phyloP scores from a whole-genome alignment of 2,797 vertebrate genomes.

The Pygocentrus nattereri region DNA sequence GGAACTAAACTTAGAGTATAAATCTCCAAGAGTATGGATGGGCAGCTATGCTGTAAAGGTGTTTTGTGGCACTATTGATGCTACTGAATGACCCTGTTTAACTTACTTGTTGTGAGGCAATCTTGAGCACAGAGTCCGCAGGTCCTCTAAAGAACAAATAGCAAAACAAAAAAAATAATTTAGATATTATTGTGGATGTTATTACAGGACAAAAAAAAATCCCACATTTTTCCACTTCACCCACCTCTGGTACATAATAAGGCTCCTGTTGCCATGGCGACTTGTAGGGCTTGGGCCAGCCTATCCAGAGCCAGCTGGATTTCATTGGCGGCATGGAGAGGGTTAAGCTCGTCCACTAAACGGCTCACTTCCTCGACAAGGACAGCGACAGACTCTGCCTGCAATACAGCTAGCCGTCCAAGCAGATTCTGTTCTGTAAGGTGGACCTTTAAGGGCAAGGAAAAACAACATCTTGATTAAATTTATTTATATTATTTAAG shows the following conservation, averaged over 20 bases:
- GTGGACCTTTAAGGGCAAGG: conserved; percentile 78
- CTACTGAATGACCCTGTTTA: not conserved
- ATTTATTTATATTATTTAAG: not conserved
- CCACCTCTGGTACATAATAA: conserved; percentile 93
- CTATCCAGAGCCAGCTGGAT: conserved; percentile 92
- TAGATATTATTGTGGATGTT: not conserved
- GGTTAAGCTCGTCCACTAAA: conserved; percentile 87
- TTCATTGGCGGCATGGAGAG: conserved; percentile 83
- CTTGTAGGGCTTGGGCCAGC: conserved; percentile 93
- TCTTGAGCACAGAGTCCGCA: conserved; percentile 79
- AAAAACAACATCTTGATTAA: not conserved
- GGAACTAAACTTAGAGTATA: no score
- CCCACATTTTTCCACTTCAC: conserved; percentile 48
- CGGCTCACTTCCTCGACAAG: conserved; percentile 89
- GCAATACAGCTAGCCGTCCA: conserved; percentile 89
- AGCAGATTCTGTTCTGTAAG: conserved; percentile 93
- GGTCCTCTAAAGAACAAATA: conserved; percentile 71
- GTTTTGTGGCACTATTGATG: no score
- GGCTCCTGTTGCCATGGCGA: conserved; percentile 93
- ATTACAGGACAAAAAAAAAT: not conserved
- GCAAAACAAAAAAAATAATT: conserved; percentile 9
- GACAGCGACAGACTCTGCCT: conserved; percentile 89
- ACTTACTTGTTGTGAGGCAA: conserved; percentile 85
- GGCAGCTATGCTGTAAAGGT: no score
- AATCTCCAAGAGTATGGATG: no score